Evolutionary conservation across 2,797 vertebrate genomes (phyloP).

Genomic region (Rhinophrynus dorsalis): DNA sequence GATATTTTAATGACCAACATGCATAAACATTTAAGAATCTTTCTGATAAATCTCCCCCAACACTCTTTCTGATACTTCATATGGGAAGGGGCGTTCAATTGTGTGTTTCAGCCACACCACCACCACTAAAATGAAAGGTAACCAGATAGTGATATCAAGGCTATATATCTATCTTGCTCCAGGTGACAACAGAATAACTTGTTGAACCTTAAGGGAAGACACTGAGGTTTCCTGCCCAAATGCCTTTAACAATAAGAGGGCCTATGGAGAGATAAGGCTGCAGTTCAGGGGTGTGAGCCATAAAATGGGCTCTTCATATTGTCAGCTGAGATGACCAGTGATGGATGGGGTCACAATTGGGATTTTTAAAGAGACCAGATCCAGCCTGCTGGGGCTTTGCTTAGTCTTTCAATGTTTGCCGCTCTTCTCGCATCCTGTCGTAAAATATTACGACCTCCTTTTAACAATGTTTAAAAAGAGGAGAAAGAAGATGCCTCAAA

Average conservation of each 20-base stretch:
- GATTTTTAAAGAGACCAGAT: constrained; percentile 82
- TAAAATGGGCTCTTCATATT: constrained; percentile 85
- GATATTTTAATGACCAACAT: too few relatives aligned
- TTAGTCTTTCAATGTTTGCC: constrained; percentile 85
- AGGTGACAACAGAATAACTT: constrained; percentile 79
- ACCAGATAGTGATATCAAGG: rapidly evolving
- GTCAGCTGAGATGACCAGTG: constrained; percentile 80
- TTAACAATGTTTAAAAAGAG: constrained; percentile 75
- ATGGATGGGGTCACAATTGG: constrained; percentile 84
- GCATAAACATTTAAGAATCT: too few relatives aligned
- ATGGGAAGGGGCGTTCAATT: too few relatives aligned
- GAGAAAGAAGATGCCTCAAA: constrained; percentile 71
- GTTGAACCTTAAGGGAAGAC: constrained; percentile 65
- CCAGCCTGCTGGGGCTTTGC: constrained; percentile 87
- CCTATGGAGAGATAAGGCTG: constrained; percentile 72
- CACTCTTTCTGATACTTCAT: too few relatives aligned
- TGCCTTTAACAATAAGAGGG: constrained; percentile 64
- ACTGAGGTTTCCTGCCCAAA: constrained; percentile 55
- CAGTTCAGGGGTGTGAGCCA: constrained; percentile 73
- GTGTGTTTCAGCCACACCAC: too few relatives aligned
- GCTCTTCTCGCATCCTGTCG: constrained; percentile 92
- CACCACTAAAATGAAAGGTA: neutral
- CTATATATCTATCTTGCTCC: constrained; percentile 59
- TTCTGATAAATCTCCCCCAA: too few relatives aligned
- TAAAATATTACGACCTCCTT: constrained; percentile 95